A percentile compares a stretch with the other conserved stretches of the same genome.
phyloP scores from a whole-genome alignment of 1,140 invertebrate species.

The Aphelenchoides fujianensis region DNA sequence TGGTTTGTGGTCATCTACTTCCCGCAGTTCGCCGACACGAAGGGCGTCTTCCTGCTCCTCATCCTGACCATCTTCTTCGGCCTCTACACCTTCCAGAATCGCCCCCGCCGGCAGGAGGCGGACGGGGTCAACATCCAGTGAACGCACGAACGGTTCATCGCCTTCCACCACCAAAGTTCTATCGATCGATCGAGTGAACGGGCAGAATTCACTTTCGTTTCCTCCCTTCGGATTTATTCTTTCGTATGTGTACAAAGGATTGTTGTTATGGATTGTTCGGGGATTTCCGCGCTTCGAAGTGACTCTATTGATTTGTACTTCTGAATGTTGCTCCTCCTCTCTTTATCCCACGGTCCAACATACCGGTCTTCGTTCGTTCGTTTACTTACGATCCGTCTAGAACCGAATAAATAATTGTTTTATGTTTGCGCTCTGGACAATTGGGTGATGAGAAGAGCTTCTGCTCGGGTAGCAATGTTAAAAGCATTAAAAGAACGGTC shows the following conservation, averaged over 20 bases:
- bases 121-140: neutral
- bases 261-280: too few relatives aligned
- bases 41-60: slow-evolving; percentile 3
- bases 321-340: too few relatives aligned
- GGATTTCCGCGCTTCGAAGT: too few relatives aligned
- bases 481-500: too few relatives aligned
- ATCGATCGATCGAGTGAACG: neutral
- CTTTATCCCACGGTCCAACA: too few relatives aligned
- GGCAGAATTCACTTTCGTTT: neutral
- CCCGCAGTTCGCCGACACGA: slow-evolving; percentile 1
- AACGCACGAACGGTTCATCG: neutral
- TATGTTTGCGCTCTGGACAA: too few relatives aligned
- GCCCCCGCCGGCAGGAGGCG: neutral
- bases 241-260: neutral
- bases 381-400: too few relatives aligned
- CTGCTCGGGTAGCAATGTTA: too few relatives aligned
- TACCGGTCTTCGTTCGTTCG: neutral
- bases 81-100: slow-evolving; percentile 21
- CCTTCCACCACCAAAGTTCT: too few relatives aligned
- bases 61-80: slow-evolving; percentile 13
- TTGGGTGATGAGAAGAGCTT: too few relatives aligned
- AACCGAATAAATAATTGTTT: neutral
- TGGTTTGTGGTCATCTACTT: slow-evolving; percentile 12
- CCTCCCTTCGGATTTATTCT: neutral
- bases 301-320: slow-evolving; percentile 6